Evolutionary conservation across 2,113 vertebrate species (phyloP).

Genomic region (Solea senegalensis): DNA sequence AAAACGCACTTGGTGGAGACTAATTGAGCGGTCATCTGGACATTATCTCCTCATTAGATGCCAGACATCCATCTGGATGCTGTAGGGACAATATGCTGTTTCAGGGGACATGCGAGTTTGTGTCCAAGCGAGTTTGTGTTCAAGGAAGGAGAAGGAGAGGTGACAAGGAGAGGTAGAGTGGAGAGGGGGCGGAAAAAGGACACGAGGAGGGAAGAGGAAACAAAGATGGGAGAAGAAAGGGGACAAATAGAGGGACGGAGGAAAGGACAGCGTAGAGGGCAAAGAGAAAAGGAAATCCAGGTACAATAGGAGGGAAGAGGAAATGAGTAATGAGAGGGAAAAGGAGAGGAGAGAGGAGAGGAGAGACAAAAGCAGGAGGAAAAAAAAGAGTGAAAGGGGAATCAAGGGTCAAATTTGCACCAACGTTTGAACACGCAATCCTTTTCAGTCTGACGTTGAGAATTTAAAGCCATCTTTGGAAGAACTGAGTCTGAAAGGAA

Average conservation of each 20-base stretch:
- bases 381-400: background rate
- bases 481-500: conserved; percentile 19
- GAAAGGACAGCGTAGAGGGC: background rate
- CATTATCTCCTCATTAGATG: conserved; percentile 56
- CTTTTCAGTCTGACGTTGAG: conserved; percentile 21
- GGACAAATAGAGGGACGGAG: background rate
- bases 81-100: conserved; percentile 32
- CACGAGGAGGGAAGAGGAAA: background rate
- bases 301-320: background rate
- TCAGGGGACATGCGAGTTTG: conserved; percentile 19
- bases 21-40: conserved; percentile 68
- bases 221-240: background rate
- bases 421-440: background rate
- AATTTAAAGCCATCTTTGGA: conserved; percentile 17
- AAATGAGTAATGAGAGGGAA: background rate
- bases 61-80: conserved; percentile 52
- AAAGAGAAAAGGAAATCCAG: background rate
- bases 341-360: background rate
- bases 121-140: conserved; percentile 1
- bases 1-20: conserved; percentile 34
- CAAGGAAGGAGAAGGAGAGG: background rate
- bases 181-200: background rate
- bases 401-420: conserved; percentile 18
- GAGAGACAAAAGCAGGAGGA: background rate
- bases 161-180: background rate